These are phyloP conservation scores for Sparidentex hasta DNA, from an alignment of 2,797 vertebrate genomes.

Conservation along the genomic window DNA sequence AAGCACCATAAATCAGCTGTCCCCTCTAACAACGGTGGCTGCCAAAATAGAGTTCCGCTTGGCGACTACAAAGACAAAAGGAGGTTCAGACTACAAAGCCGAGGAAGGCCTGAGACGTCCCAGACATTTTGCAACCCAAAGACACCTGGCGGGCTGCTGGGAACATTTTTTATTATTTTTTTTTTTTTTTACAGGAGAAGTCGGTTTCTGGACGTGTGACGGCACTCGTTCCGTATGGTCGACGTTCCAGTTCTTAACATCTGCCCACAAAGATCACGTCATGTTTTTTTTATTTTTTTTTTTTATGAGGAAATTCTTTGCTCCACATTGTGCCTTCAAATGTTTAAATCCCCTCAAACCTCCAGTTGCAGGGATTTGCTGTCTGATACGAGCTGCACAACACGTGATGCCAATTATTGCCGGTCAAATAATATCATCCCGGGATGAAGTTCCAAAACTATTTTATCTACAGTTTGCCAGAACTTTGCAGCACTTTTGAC, in stretches of 20 bases:
- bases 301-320: not conserved
- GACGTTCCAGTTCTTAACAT: not conserved
- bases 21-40: conserved; percentile 64
- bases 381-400: not conserved
- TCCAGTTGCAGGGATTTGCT: not conserved
- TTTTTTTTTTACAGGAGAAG: conserved; percentile 17
- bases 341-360: no score
- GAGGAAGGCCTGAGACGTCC: conserved; percentile 54
- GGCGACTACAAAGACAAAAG: conserved; percentile 78
- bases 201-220: conserved; percentile 18
- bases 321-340: no score
- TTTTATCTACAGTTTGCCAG: not conserved
- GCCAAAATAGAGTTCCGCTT: conserved; percentile 72
- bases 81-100: conserved; percentile 75
- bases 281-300: no score
- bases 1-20: conserved; percentile 77
- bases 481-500: not conserved
- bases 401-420: not conserved
- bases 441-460: not conserved
- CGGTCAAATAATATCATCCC: not conserved
- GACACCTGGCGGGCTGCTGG: conserved; percentile 68
- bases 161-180: conserved; percentile 39
- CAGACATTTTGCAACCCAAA: conserved; percentile 53
- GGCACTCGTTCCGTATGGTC: not conserved
- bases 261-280: not conserved